Conservation (phyloP, 2,113 vertebrate species). For the Mustela lutreola region DNA sequence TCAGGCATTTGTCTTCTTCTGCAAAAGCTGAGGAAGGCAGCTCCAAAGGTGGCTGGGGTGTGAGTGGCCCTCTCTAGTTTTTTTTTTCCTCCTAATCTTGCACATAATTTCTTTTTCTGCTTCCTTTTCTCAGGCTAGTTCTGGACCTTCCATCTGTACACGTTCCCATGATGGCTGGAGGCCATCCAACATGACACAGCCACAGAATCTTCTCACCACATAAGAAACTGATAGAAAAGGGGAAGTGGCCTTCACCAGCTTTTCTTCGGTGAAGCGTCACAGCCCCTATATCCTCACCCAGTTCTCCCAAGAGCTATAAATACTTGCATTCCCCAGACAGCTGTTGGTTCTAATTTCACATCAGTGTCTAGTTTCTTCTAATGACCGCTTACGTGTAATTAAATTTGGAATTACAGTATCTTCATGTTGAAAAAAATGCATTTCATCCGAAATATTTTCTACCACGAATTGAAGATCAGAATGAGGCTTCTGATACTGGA, state of each 20-base stretch:
- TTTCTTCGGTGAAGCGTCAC: neutral
- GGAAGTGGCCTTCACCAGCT: neutral
- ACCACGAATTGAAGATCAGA: neutral
- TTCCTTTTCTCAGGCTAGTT: neutral
- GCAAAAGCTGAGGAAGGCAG: neutral
- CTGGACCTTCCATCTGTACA: neutral
- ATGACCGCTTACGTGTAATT: constrained; percentile 66
- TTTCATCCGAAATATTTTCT: constrained; percentile 54
- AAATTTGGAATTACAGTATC: constrained; percentile 69
- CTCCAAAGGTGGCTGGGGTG: neutral
- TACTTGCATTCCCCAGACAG: constrained; percentile 31
- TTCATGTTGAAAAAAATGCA: constrained; percentile 68
- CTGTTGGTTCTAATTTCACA: constrained; percentile 53
- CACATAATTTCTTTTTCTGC: neutral
- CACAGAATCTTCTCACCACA: neutral
- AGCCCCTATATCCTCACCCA: neutral
- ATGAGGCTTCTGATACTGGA: neutral
- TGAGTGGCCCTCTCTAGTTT: too few relatives aligned
- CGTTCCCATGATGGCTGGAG: neutral
- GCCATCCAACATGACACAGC: neutral
- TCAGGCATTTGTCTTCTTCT: neutral
- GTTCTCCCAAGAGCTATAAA: constrained; percentile 47
- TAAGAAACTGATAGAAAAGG: neutral
- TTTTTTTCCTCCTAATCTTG: neutral
- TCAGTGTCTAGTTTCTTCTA: constrained; percentile 57